Evolutionary conservation across 2,888 invertebrate genomes (phyloP), one percentile per base, ranked within the genome.

Genomic region (Hydriomena furcata): DNA sequence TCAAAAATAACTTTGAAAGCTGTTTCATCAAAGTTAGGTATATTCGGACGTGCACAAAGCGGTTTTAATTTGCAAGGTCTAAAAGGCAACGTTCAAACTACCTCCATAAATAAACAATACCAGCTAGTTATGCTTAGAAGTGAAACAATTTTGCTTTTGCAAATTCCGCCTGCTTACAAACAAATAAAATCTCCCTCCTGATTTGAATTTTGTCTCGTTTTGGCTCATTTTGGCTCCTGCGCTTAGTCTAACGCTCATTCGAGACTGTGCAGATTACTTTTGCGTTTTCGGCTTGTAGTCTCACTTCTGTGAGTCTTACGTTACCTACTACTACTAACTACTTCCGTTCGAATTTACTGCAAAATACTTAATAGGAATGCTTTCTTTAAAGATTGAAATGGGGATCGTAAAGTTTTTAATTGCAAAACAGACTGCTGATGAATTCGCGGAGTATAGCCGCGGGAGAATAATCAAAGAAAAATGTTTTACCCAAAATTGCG

Each of bases 41-140:
- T 55, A 45, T 52, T 46, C 25, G 46, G 48, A 46, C 50, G 49
- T 41, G 52, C 50, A 51, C 38, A 49, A 48, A 58, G 45, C 49
- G 25, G 46, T 46, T 52, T 59, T 51, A 43, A 55, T 55, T 46
- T 44, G 20, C 30, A 32, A 37, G 48, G 12, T 49, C 43, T 37
- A 45, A 47, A 25, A 36, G 41, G 35, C 35, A 13, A 36, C 21
- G 36, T 12, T 36, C 37, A 35, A 34, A 34, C 46, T 28, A 40
- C 32, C 31, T 45, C 31, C 37, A 31, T 35, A 17, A 44, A 41
- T 35, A 44, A 35, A 36, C 35, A 28, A 27, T 21, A 6, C 27
- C 7, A 25, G 25, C n/a, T 17, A 10, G 24, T 8, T 8, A 8
- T n/a, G 1, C 20, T 7, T 27, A 43, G 34, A 43, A 7, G 8